These are phyloP conservation scores for Tolmerus cingulatus DNA, from an alignment of 2,888 invertebrate species.

Conservation along the genomic window DNA sequence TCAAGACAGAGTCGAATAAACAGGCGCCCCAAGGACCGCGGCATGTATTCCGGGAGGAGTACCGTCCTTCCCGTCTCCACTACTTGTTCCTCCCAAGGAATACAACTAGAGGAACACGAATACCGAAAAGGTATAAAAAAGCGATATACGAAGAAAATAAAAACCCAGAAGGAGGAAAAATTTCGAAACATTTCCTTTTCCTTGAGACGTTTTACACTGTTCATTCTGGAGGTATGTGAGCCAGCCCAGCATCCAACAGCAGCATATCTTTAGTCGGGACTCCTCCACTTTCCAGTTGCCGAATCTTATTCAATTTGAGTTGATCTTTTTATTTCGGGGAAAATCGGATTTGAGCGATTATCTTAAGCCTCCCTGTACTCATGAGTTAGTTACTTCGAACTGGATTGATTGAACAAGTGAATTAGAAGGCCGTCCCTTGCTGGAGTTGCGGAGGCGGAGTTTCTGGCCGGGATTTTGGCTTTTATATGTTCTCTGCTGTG, in stretches of 20 bases:
- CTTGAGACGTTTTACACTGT: background rate
- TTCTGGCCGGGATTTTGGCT: background rate
- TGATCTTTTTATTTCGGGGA: slow-evolving; percentile 48
- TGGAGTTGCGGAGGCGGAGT: background rate
- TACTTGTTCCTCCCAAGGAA: background rate
- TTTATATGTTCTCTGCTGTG: background rate
- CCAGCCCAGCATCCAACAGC: background rate
- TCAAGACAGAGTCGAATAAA: background rate
- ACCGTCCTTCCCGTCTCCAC: background rate
- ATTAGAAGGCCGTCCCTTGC: slow-evolving; percentile 44
- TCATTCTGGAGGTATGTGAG: background rate
- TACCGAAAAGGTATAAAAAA: background rate
- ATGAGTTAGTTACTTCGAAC: slow-evolving; percentile 46
- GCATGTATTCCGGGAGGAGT: background rate
- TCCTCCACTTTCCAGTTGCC: slow-evolving; percentile 36
- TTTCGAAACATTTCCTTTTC: background rate
- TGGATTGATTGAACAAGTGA: slow-evolving; percentile 48
- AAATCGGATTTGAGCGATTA: slow-evolving; percentile 50
- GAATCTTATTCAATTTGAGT: slow-evolving; percentile 48
- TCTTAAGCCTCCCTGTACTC: slow-evolving; percentile 46
- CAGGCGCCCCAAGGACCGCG: background rate
- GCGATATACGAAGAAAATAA: background rate
- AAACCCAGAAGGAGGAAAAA: background rate
- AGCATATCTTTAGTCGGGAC: background rate
- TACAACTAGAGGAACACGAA: background rate